Evolutionary conservation across 2,888 invertebrate genomes (phyloP).

Genomic region (Xylota sylvarum): DNA sequence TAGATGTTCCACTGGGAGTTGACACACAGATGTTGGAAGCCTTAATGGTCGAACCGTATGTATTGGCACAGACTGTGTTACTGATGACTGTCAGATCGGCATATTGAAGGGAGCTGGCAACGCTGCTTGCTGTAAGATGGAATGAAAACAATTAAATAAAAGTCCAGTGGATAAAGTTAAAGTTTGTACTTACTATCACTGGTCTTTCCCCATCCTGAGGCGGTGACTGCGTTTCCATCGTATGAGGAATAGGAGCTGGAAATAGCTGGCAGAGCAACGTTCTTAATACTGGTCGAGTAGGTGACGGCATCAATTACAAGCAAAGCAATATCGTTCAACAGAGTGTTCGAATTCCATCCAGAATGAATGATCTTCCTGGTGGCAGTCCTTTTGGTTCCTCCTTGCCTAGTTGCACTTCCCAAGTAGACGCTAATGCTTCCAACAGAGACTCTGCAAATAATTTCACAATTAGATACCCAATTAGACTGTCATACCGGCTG

Average conservation of each 20-base stretch:
- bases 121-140: constrained; percentile 12
- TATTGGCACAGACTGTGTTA: constrained; percentile 78
- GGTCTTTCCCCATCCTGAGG: constrained; percentile 18
- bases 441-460: background rate
- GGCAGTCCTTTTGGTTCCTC: background rate
- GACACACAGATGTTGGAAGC: constrained; percentile 77
- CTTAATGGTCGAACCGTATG: constrained; percentile 29
- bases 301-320: constrained; percentile 71
- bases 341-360: constrained; percentile 45
- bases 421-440: constrained; percentile 39
- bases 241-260: background rate
- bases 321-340: constrained; percentile 73
- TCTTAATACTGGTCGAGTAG: constrained; percentile 68
- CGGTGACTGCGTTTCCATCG: background rate
- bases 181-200: constrained; percentile 33
- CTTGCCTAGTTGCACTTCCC: constrained; percentile 32
- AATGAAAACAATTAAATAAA: too few relatives aligned
- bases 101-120: constrained; percentile 78
- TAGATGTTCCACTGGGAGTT: constrained; percentile 78
- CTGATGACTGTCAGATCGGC: constrained; percentile 78
- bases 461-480: background rate
- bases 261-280: constrained; percentile 37
- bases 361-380: constrained; percentile 30
- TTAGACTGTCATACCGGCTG: background rate
- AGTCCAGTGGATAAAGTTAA: too few relatives aligned